A percentile compares a stretch with the other conserved stretches of the same genome.
Conservation (phyloP, 1,140 invertebrate species). For the Cyclina sinensis region DNA sequence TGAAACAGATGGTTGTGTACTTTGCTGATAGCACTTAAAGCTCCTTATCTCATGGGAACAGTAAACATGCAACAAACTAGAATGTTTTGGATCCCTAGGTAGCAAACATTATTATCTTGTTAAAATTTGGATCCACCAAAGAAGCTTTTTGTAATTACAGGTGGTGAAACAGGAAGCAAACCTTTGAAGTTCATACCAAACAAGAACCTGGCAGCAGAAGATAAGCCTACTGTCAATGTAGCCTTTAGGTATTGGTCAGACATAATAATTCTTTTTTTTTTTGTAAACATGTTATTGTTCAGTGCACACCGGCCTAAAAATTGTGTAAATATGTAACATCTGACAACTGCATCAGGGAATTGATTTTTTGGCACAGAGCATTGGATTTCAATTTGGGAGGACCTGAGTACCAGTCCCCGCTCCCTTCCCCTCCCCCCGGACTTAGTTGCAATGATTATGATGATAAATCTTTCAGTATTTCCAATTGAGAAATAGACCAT, state of each 20-base stretch:
- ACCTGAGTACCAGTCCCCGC: not conserved
- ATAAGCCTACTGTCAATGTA: slow-evolving; percentile 59
- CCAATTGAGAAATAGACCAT: not conserved
- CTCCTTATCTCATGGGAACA: too few relatives aligned
- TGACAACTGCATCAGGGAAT: too few relatives aligned
- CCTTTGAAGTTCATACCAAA: slow-evolving; percentile 69
- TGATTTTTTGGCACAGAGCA: not conserved
- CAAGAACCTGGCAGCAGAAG: slow-evolving; percentile 67
- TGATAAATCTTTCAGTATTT: not conserved
- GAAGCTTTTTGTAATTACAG: too few relatives aligned
- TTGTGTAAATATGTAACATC: not conserved
- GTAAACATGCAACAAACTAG: too few relatives aligned
- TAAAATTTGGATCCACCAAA: too few relatives aligned
- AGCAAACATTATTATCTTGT: too few relatives aligned
- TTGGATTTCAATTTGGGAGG: not conserved
- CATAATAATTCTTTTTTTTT: too few relatives aligned
- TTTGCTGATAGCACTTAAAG: too few relatives aligned
- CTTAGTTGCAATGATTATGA: not conserved
- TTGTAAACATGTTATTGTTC: not conserved
- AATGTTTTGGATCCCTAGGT: too few relatives aligned
- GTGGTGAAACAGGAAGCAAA: not conserved
- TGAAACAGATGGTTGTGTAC: too few relatives aligned
- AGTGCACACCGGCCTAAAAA: not conserved
- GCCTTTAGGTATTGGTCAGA: slow-evolving; percentile 33
- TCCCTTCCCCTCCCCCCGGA: not conserved